Evolutionary conservation across 2,888 invertebrate species (phyloP).

Genomic region (Morpho achilles): DNA sequence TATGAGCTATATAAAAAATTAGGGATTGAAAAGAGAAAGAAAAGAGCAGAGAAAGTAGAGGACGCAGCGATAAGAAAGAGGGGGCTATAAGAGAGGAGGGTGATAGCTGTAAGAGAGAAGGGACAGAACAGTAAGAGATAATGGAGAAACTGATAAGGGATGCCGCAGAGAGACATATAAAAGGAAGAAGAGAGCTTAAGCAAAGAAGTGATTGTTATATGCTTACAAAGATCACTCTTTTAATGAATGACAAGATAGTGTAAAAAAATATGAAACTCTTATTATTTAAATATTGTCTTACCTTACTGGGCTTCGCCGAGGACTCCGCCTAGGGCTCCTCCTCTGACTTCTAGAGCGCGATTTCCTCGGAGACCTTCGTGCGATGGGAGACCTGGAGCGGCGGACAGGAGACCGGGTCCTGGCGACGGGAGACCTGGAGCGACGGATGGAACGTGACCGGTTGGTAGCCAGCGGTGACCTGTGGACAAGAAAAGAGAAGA

Average conservation of each 20-base stretch:
- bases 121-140: too few relatives aligned
- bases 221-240: too few relatives aligned
- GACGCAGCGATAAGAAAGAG: too few relatives aligned
- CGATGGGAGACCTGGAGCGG: slow-evolving; percentile 36
- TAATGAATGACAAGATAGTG: not conserved
- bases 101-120: too few relatives aligned
- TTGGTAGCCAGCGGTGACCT: slow-evolving; percentile 34
- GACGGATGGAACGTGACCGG: slow-evolving; percentile 42
- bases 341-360: slow-evolving; percentile 40
- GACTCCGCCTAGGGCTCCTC: slow-evolving; percentile 48
- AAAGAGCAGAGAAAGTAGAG: too few relatives aligned
- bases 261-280: not conserved
- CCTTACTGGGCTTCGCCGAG: slow-evolving; percentile 51
- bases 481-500: not conserved
- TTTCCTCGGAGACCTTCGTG: slow-evolving; percentile 33
- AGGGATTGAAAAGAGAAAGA: too few relatives aligned
- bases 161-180: too few relatives aligned
- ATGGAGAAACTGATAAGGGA: too few relatives aligned
- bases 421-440: slow-evolving; percentile 34
- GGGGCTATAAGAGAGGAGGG: too few relatives aligned
- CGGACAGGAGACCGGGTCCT: slow-evolving; percentile 28
- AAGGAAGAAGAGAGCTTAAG: too few relatives aligned
- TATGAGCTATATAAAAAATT: too few relatives aligned
- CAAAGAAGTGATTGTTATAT: too few relatives aligned
- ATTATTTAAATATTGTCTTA: slow-evolving; percentile 16